Conservation (phyloP, 1,140 invertebrate genomes). For the Atta cephalotes region DNA sequence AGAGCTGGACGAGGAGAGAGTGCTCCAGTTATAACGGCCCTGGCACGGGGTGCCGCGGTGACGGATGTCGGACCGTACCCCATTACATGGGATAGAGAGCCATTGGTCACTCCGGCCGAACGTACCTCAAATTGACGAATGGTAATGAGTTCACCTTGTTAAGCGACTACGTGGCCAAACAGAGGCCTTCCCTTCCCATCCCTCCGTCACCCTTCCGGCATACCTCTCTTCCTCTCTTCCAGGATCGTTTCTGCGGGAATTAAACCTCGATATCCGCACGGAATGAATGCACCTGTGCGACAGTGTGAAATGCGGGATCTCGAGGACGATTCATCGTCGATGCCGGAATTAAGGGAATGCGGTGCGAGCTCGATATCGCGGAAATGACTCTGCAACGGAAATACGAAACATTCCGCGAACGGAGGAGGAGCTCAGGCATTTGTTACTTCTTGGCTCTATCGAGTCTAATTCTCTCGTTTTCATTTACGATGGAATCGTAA, state of each 20-base stretch:
- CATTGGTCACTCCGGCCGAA: slow-evolving; percentile 85
- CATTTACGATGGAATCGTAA: not conserved
- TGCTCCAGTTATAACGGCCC: slow-evolving; percentile 81
- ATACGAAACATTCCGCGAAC: slow-evolving; percentile 41
- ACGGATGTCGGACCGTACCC: slow-evolving; percentile 85
- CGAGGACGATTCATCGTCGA: slow-evolving; percentile 72
- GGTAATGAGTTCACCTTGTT: slow-evolving; percentile 86
- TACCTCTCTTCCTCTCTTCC: slow-evolving; percentile 16
- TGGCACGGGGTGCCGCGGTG: slow-evolving; percentile 80
- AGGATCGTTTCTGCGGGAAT: slow-evolving; percentile 68
- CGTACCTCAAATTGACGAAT: slow-evolving; percentile 87
- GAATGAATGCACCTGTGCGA: slow-evolving; percentile 63
- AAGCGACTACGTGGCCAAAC: slow-evolving; percentile 81
- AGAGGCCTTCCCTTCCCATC: slow-evolving; percentile 45
- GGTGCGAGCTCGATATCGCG: slow-evolving; percentile 40
- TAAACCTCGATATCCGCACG: slow-evolving; percentile 70
- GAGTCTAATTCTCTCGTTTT: slow-evolving; percentile 3
- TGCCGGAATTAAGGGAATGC: slow-evolving; percentile 68
- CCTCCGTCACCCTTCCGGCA: slow-evolving; percentile 19
- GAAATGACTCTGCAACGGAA: slow-evolving; percentile 44
- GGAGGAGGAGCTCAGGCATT: slow-evolving; percentile 32
- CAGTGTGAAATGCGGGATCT: slow-evolving; percentile 48
- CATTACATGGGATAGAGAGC: slow-evolving; percentile 85
- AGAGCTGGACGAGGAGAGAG: slow-evolving; percentile 15
- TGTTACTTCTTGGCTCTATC: slow-evolving; percentile 32